These are phyloP conservation scores for Phoenoteleia sp. DNA, from an alignment of 2,888 invertebrate genomes.

Conservation along the genomic window DNA sequence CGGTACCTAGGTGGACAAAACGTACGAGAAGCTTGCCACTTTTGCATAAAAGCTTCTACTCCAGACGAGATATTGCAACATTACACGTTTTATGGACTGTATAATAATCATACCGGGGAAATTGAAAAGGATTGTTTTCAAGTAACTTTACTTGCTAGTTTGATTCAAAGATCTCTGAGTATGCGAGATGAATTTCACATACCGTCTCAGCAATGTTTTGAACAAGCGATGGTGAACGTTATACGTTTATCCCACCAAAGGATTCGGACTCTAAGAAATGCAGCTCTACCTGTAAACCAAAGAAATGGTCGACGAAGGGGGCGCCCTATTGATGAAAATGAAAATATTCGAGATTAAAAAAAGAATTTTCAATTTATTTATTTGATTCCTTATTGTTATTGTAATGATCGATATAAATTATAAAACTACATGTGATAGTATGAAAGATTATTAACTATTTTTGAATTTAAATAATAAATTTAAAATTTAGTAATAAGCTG, in stretches of 20 bases:
- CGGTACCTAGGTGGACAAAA: slow-evolving; percentile 16
- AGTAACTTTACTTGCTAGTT: background rate
- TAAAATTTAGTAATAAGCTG: no score
- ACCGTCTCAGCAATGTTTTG: background rate
- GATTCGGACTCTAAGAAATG: background rate
- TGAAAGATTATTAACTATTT: no score
- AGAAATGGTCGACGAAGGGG: slow-evolving; percentile 19
- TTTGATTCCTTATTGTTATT: no score
- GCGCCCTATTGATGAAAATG: background rate
- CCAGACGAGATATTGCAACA: background rate
- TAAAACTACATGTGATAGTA: no score
- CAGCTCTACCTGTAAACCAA: background rate
- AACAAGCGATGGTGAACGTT: background rate
- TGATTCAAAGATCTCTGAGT: background rate
- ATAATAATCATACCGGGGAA: slow-evolving; percentile 5
- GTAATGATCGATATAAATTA: no score
- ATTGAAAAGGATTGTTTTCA: background rate
- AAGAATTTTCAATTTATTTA: no score
- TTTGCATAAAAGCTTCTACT: background rate
- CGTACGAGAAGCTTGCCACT: slow-evolving; percentile 10
- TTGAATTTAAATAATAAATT: no score
- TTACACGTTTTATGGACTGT: slow-evolving; percentile 1
- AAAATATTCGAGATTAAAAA: slow-evolving; percentile 13
- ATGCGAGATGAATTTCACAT: slow-evolving; percentile 1
- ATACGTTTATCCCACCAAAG: slow-evolving; percentile 4